Evolutionary conservation across 2,888 invertebrate species (phyloP).

Genomic region (Ceraclea dissimilis): DNA sequence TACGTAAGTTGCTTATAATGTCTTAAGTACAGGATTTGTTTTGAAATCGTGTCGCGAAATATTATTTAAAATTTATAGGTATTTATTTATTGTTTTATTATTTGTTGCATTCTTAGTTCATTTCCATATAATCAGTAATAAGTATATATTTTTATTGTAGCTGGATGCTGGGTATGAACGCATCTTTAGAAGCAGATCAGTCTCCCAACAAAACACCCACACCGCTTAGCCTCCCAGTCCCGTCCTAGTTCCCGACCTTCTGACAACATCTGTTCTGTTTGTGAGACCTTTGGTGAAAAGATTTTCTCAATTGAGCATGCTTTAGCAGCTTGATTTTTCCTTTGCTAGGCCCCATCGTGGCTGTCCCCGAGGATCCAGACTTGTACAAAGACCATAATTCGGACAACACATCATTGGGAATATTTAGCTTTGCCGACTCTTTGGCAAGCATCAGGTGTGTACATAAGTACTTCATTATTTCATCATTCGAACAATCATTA

Average conservation of each 20-base stretch:
- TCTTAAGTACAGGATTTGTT: too few relatives aligned
- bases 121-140: too few relatives aligned
- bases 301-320: conserved; percentile 12
- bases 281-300: conserved; percentile 9
- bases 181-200: background rate
- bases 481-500: background rate
- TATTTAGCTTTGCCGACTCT: conserved; percentile 22
- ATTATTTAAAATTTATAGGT: too few relatives aligned
- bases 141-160: too few relatives aligned
- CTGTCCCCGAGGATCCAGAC: conserved; percentile 3
- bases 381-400: conserved; percentile 14
- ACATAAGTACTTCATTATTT: background rate
- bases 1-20: too few relatives aligned
- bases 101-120: too few relatives aligned
- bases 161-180: too few relatives aligned
- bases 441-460: conserved; percentile 22
- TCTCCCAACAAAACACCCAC: conserved; percentile 1
- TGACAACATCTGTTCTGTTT: conserved; percentile 18
- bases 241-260: conserved; percentile 10
- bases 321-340: conserved; percentile 7
- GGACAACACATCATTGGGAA: conserved; percentile 20
- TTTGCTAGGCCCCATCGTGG: conserved; percentile 3
- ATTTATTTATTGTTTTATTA: too few relatives aligned
- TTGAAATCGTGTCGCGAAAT: too few relatives aligned
- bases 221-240: background rate